Percentiles rank a stretch among this genome's conserved stretches.
Evolutionary conservation across 2,113 vertebrate genomes (phyloP).

Genomic region (Vicugna pacos): DNA sequence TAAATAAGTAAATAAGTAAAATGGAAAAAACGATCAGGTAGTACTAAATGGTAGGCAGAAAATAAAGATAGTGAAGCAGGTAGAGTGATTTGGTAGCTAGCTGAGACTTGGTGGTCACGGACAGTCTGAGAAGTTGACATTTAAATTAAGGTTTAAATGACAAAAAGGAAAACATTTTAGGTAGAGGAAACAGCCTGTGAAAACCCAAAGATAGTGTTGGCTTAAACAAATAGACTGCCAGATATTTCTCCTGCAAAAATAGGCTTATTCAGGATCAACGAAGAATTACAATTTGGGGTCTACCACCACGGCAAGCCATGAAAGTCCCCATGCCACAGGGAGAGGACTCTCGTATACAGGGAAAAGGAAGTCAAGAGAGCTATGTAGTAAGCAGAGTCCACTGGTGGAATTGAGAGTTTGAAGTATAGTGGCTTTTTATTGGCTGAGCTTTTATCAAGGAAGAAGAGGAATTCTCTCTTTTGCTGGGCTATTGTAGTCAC

Average conservation of each 20-base stretch:
- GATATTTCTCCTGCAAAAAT: neutral
- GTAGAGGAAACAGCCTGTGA: neutral
- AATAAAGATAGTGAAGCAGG: slow-evolving; percentile 1
- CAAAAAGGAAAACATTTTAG: neutral
- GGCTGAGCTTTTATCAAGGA: neutral
- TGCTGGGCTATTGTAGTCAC: neutral
- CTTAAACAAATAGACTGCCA: neutral
- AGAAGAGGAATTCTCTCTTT: neutral
- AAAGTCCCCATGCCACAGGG: neutral
- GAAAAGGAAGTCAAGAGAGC: neutral
- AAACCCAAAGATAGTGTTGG: neutral
- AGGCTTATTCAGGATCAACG: neutral
- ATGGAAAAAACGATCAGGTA: neutral
- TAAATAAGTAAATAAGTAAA: neutral
- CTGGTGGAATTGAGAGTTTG: neutral
- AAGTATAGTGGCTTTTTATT: neutral
- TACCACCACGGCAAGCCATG: neutral
- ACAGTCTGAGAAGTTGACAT: neutral
- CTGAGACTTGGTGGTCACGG: neutral
- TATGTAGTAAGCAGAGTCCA: neutral
- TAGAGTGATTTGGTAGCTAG: neutral
- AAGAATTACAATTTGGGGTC: neutral
- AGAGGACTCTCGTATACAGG: neutral
- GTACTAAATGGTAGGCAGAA: neutral
- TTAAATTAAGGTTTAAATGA: neutral